Base-by-base conservation (phyloP, 2,888 invertebrate species). In the Tanypteryx hageni region DNA sequence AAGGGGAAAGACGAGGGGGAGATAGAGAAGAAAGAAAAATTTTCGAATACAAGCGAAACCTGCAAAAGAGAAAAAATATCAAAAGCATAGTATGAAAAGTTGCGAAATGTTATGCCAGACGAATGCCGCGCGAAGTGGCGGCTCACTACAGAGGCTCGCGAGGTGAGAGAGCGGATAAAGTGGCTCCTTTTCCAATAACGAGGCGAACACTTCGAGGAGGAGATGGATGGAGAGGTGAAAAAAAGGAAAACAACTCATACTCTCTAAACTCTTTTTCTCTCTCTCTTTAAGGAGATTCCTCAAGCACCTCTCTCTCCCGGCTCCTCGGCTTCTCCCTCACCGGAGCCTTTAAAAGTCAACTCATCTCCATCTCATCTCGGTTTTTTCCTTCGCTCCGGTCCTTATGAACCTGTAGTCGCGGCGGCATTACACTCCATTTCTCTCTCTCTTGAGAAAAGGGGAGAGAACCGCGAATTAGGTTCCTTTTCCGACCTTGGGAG, bases 401-500 rank as follows among this genome's bases (percentile, higher is more conserved):
- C 76, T 76, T 76, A 76, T 76, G 76, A 76, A 76, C 76, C 27
- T 76, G 27, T 76, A 27, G 27, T 22, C 76, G 14, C 14, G 64
- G 68, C 68, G 22, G 76, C 22, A 76, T 76, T 27, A 76, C 76
- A 14, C 76, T 76, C 76, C 27, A 22, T 76, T 76, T 68, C 13
- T 14, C 27, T 76, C 76, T 44, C 44, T 3, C 44, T 44, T 44
- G 44, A 44, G 44, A 44, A 44, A 44, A 44, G 44, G 44, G 5
- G 44, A 44, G 44, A 76, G 22, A 27, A 27, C 76, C 76, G 76
- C 76, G 76, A 76, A 76, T 10, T 76, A 22, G 76, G 76, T 27
- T 76, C 76, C 76, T 76, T 76, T 76, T 27, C 76, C 76, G 76
- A 76, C 76, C 76, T 76, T 76, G 76, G 76, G 44, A 22, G 76